Conservation (phyloP, 1,140 invertebrate species). For the Zaprionus capensis region DNA sequence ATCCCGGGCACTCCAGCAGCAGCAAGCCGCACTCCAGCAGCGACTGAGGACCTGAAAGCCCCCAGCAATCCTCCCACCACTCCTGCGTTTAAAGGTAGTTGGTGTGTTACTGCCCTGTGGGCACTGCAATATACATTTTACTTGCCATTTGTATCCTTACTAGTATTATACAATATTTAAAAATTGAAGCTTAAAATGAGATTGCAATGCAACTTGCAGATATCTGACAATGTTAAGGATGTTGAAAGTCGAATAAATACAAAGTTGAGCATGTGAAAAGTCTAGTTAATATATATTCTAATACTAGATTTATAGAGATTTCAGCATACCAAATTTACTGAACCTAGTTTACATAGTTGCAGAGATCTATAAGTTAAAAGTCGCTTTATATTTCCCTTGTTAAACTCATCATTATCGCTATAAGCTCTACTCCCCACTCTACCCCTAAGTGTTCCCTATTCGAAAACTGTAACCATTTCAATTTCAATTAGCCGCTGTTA, state of each 20-base stretch:
- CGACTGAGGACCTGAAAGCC: slow-evolving; percentile 26
- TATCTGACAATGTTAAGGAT: no score
- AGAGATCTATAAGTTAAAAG: not conserved
- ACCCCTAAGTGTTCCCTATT: not conserved
- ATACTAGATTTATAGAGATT: not conserved
- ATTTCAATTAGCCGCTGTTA: slow-evolving; percentile 40
- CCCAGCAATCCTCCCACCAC: not conserved
- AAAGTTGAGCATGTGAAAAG: not conserved
- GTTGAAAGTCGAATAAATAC: no score
- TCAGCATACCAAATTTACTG: not conserved
- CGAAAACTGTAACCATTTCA: not conserved
- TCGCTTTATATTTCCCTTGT: not conserved
- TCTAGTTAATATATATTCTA: not conserved
- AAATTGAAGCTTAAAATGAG: no score
- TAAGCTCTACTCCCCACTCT: not conserved
- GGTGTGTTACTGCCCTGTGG: no score
- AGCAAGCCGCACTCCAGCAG: not conserved
- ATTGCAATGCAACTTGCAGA: no score
- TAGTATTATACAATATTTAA: no score
- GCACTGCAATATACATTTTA: no score
- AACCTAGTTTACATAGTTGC: not conserved
- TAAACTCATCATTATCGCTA: not conserved
- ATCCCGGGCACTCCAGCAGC: slow-evolving; percentile 20
- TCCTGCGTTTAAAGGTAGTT: no score
- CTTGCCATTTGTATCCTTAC: no score